A percentile compares a stretch with the other conserved stretches of the same genome.
Evolutionary conservation across 2,797 vertebrate genomes (phyloP).

Genomic region (Anguilla megastoma): DNA sequence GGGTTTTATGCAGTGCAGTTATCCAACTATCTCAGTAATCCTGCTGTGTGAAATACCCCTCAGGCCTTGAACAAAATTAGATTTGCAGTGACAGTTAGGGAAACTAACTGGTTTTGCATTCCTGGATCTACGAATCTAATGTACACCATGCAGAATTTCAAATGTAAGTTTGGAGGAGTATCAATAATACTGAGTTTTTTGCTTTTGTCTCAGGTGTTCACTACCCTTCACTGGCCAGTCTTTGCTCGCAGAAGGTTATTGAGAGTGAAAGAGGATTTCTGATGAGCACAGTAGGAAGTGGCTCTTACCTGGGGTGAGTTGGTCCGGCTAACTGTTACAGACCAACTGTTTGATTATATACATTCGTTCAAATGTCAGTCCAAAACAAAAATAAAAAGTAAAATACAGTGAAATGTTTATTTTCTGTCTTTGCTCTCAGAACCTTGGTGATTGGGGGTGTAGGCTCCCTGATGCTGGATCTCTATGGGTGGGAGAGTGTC

Average conservation of each 20-base stretch:
- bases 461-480: conserved; percentile 89
- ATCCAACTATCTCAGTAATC: too few relatives aligned
- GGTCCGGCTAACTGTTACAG: not conserved
- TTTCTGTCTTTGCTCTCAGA: conserved; percentile 59
- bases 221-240: conserved; percentile 90
- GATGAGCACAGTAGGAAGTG: conserved; percentile 90
- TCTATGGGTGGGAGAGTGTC: conserved; percentile 91
- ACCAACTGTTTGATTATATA: not conserved
- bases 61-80: not conserved
- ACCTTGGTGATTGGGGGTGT: conserved; percentile 86
- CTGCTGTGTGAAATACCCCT: too few relatives aligned
- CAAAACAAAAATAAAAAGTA: not conserved
- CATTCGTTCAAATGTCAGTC: not conserved
- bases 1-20: too few relatives aligned
- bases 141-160: not conserved
- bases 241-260: conserved; percentile 89
- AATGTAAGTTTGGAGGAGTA: not conserved
- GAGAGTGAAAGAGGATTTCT: conserved; percentile 89
- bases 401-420: not conserved
- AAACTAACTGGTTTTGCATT: not conserved
- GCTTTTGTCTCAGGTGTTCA: conserved; percentile 77
- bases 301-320: conserved; percentile 93
- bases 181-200: not conserved
- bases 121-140: not conserved
- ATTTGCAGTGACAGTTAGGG: not conserved